Evolutionary conservation across 2,797 vertebrate species (phyloP), one percentile per base, ranked within the genome.

Genomic region (Gadopsis bispinosus): DNA sequence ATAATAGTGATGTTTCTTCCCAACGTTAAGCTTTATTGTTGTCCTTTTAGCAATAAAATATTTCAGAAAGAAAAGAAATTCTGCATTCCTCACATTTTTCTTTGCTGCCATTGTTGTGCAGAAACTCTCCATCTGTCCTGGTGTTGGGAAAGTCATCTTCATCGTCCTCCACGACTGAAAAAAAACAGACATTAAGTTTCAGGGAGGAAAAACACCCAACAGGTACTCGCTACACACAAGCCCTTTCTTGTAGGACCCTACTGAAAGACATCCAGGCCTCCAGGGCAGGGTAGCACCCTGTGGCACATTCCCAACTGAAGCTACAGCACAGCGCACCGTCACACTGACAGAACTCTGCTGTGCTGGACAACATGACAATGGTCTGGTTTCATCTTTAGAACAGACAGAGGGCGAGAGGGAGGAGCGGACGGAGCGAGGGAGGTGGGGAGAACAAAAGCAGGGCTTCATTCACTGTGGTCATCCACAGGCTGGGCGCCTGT

Each of bases 131-230:
- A 74, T 98, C 97, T 9, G 96, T 88, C 50, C 96, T 96, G 71
- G 96, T 92, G 84, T 72, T 96, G 69, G 97, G 96, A 77, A 98
- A 99, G 83, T 97, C 97, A 45, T 99, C 97, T 90, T 98, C 98
- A 81, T 99, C 97, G 47, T 98, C 98, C 94, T 99, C 98, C 79
- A 98, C 96, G 47, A 98, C 97, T 98, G 86, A 63, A 95, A 90
- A 20, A 10, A 39, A 6, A 37, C 4, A 31, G 16, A 59, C 8
- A 47, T n/a, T 20, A 11, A 31, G 41, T 77, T 31, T 78, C 10
- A 88, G 65, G 58, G 0, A 50, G 39, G 7, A 45, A 71, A 60
- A 71, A 35, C 50, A 60, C 6, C 48, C 11, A 55, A 64, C 29
- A 78, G 72, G 67, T 61, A 11, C 51, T 17, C 56, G 4, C 26